A percentile compares a stretch with the other conserved stretches of the same genome.
Conservation (phyloP, 1,140 invertebrate species). For the Drosophila quadrilineata region DNA sequence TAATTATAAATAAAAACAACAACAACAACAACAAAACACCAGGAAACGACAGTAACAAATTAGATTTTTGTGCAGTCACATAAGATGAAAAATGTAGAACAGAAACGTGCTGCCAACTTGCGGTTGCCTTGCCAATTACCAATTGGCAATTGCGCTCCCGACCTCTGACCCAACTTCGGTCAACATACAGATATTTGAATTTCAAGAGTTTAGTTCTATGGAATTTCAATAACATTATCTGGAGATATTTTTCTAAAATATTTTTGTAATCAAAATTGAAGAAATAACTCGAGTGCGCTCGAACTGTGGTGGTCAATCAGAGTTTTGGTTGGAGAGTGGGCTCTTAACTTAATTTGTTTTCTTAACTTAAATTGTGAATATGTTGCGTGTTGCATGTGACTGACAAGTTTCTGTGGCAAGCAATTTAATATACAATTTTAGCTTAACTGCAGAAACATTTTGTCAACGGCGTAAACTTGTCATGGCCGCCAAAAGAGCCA, state of each 20-base stretch:
- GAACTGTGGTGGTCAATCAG: too few species aligned
- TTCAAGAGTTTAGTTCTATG: not conserved
- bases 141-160: not conserved
- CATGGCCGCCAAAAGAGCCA: conserved; percentile 50
- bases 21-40: conserved; percentile 11
- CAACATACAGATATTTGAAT: not conserved
- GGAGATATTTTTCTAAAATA: too few species aligned
- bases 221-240: conserved; percentile 1
- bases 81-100: not conserved
- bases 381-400: not conserved
- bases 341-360: too few species aligned
- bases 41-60: not conserved
- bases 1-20: conserved; percentile 52
- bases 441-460: conserved; percentile 46
- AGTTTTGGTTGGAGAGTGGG: too few species aligned
- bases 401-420: conserved; percentile 45
- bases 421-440: conserved; percentile 63
- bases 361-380: conserved; percentile 48
- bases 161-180: too few species aligned
- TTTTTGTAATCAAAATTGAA: too few species aligned
- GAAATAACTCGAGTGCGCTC: too few species aligned
- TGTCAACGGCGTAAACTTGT: conserved; percentile 48
- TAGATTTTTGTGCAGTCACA: conserved; percentile 1
- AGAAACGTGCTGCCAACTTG: not conserved
- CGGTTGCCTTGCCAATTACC: conserved; percentile 35